phyloP scores from a whole-genome alignment of 2,113 vertebrate genomes.

The Neoarius graeffei region DNA sequence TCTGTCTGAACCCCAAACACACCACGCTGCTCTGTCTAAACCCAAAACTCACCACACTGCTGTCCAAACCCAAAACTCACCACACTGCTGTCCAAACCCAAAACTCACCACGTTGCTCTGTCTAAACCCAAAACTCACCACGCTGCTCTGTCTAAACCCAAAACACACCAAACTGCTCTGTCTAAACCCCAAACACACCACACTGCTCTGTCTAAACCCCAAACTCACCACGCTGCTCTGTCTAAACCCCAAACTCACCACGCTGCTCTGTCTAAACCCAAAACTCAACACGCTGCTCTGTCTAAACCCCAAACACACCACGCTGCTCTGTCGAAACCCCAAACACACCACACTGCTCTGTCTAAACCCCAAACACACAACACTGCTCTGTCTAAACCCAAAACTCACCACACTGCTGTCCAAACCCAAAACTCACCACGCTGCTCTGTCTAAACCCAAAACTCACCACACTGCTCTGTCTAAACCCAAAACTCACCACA shows the following conservation, averaged over 20 bases:
- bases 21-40: too few relatives aligned
- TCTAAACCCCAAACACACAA: neutral
- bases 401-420: too few relatives aligned
- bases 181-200: too few relatives aligned
- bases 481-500: neutral
- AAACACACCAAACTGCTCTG: too few relatives aligned
- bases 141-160: too few relatives aligned
- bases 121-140: neutral
- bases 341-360: neutral
- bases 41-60: too few relatives aligned
- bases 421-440: too few relatives aligned
- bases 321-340: neutral
- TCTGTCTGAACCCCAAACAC: neutral
- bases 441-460: neutral
- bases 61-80: neutral
- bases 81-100: neutral
- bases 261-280: neutral
- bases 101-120: neutral
- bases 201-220: neutral
- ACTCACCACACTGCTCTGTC: neutral
- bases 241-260: neutral
- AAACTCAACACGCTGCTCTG: too few relatives aligned
- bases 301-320: too few relatives aligned
- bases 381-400: neutral
- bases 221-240: neutral